These are phyloP conservation scores for Hexactinellida sp. DNA, from an alignment of 37 sponge, comb jelly and placozoan genomes.

Conservation along the genomic window DNA sequence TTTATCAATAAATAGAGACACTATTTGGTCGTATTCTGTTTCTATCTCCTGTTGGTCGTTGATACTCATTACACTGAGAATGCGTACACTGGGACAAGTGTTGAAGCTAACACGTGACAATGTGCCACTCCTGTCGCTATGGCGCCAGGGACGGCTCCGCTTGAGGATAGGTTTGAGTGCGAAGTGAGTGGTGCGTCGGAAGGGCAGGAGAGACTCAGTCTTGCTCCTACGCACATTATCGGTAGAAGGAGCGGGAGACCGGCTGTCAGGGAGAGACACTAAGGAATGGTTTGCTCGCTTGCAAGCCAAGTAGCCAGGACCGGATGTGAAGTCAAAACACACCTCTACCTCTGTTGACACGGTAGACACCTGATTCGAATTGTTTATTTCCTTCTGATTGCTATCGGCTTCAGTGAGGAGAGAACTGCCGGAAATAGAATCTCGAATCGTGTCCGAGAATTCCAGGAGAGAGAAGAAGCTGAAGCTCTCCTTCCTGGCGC, in stretches of 20 bases:
- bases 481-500: no score
- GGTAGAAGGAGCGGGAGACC: no score
- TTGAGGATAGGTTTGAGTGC: not conserved
- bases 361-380: no score
- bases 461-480: no score
- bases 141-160: not conserved
- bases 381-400: no score
- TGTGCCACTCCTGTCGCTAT: not conserved
- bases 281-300: no score
- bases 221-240: no score
- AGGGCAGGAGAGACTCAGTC: no score
- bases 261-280: no score
- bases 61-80: not conserved
- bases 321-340: not conserved
- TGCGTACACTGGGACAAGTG: not conserved
- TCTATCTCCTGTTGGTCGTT: not conserved
- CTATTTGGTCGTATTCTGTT: no score
- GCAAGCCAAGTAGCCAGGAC: not conserved
- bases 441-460: not conserved
- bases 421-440: not conserved
- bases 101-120: not conserved
- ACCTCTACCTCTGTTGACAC: not conserved
- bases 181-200: not conserved
- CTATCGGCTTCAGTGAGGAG: no score
- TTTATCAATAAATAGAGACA: not conserved